These are phyloP conservation scores for Pachliopta kotzebuea DNA, from an alignment of 2,888 invertebrate species.

Conservation along the genomic window DNA sequence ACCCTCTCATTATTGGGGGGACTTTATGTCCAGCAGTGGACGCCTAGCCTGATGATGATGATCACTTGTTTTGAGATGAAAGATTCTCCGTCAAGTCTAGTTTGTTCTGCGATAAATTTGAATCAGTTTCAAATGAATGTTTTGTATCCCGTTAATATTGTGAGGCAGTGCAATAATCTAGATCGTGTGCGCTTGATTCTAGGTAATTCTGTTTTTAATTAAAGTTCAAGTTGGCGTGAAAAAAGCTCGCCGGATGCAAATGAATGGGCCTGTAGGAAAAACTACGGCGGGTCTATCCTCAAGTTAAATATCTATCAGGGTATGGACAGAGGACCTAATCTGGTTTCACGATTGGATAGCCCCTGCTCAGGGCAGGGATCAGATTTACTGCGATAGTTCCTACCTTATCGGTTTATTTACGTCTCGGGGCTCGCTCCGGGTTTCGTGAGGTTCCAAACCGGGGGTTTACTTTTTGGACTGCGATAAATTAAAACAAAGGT, in stretches of 20 bases:
- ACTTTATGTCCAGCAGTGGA: too few species aligned
- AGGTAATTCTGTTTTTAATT: slow-evolving; percentile 61
- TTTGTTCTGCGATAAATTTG: too few species aligned
- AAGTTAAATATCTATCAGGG: slow-evolving; percentile 38
- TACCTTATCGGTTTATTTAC: slow-evolving; percentile 24
- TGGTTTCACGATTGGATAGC: slow-evolving; percentile 37
- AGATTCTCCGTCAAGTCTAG: too few species aligned
- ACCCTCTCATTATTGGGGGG: too few species aligned
- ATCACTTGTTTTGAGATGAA: too few species aligned
- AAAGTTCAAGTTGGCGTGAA: slow-evolving; percentile 73
- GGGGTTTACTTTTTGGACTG: slow-evolving; percentile 3
- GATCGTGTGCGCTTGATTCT: slow-evolving; percentile 36
- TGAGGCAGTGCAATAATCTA: slow-evolving; percentile 13
- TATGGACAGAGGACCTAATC: slow-evolving; percentile 36
- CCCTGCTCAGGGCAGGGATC: slow-evolving; percentile 28
- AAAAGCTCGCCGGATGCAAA: slow-evolving; percentile 57
- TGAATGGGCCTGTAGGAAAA: slow-evolving; percentile 44
- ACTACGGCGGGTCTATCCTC: slow-evolving; percentile 30
- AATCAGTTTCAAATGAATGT: too few species aligned
- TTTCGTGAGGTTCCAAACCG: not conserved
- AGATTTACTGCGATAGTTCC: slow-evolving; percentile 28
- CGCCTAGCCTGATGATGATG: too few species aligned
- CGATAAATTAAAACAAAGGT: slow-evolving; percentile 7
- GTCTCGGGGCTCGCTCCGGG: slow-evolving; percentile 13
- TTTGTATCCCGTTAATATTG: slow-evolving; percentile 16